Evolutionary conservation across 2,797 vertebrate species (phyloP), one percentile per base, ranked within the genome.

Genomic region (Hafferia zeledoni): DNA sequence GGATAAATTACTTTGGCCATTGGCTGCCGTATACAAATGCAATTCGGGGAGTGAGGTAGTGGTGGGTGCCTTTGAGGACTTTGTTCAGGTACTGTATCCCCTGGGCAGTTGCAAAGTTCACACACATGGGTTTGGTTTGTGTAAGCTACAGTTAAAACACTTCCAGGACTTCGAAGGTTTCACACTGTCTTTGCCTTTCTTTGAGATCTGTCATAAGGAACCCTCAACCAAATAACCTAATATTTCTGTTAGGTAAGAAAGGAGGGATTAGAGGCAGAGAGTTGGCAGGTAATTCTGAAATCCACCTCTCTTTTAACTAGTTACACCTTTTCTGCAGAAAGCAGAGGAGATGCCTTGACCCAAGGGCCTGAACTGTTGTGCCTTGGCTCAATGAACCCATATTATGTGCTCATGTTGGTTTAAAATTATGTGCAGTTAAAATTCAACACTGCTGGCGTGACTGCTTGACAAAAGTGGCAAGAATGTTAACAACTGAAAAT

Each of bases 401-500:
- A 17, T 14, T 49, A 41, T 6, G 22, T 76, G 41, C 49, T 83
- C 46, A 31, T 4, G 19, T 60, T 84, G 30, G 33, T 90, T 93
- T 80, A 53, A 89, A 93, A 83, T 88, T 55, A 52, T 16, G 8
- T 83, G 39, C 37, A 22, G 44, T 70, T 93, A 91, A 95, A 91
- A 87, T 79, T 94, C 86, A 80, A 0, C 35, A 53, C 76, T 90
- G 22, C 65, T 76, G 30, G 35, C 78, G 56, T 46, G 65, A 80
- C 65, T 84, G 77, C 46, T 41, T 71, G 31, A 74, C 56, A 59
- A 71, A 82, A 78, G 47, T 78, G 80, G 63, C 79, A 75, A 88
- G 71, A 70, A 83, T 71, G 47, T 93, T 92, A 87, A 94, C 69
- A 71, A 24, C 57, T 85, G 87, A 80, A 94, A 90, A 95, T 91